phyloP scores from a whole-genome alignment of 2,888 invertebrate genomes.

The Eristalis arbustorum region DNA sequence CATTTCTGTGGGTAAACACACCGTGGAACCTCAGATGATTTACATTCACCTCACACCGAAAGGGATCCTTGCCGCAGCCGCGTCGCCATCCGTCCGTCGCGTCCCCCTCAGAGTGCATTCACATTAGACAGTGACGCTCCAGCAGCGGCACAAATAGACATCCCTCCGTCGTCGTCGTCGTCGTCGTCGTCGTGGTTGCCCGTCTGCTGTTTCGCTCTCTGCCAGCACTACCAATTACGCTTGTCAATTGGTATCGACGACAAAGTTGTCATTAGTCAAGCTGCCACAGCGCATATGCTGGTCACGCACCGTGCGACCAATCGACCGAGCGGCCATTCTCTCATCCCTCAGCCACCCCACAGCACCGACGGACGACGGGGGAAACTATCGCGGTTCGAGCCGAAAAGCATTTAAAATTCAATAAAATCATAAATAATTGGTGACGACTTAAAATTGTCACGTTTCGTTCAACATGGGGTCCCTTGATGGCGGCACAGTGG shows the following conservation, averaged over 20 bases:
- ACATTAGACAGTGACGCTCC: constrained; percentile 18
- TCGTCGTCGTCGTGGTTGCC: background rate
- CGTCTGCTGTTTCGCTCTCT: too few species aligned
- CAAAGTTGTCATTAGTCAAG: constrained; percentile 67
- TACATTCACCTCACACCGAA: constrained; percentile 58
- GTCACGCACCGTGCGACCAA: constrained; percentile 53
- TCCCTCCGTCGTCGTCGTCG: background rate
- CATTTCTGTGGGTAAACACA: constrained; percentile 18
- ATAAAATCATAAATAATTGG: constrained; percentile 66
- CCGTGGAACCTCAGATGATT: constrained; percentile 32
- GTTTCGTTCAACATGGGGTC: constrained; percentile 57
- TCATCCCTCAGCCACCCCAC: background rate
- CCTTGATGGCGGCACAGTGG: constrained; percentile 15
- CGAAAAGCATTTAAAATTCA: constrained; percentile 48
- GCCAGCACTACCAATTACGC: constrained; percentile 56
- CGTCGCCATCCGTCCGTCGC: constrained; percentile 20
- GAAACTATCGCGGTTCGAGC: background rate
- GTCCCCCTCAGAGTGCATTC: constrained; percentile 51
- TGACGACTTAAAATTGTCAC: constrained; percentile 69
- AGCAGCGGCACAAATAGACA: background rate
- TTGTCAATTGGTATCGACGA: constrained; percentile 66
- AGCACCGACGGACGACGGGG: background rate
- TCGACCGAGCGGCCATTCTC: background rate
- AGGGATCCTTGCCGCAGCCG: constrained; percentile 38
- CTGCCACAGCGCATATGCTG: constrained; percentile 51